These are phyloP conservation scores for Ypsolopha sequella DNA, from an alignment of 2,888 invertebrate species.

Conservation along the genomic window DNA sequence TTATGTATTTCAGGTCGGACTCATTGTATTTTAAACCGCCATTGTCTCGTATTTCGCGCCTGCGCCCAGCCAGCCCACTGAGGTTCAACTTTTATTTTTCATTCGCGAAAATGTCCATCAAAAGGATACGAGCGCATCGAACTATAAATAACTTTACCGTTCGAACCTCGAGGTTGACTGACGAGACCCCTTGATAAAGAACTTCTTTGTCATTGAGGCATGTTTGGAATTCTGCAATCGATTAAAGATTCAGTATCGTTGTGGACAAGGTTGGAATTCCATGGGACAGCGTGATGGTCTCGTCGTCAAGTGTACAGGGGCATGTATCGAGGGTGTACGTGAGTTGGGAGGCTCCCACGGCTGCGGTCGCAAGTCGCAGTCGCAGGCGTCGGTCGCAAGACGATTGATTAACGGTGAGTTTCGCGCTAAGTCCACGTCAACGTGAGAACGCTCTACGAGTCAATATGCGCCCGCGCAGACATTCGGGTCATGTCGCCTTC, in stretches of 20 bases:
- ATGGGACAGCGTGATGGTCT: not conserved
- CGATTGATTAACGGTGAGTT: constrained; percentile 40
- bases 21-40: constrained; percentile 66
- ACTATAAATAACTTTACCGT: constrained; percentile 23
- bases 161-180: not conserved
- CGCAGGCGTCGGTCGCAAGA: too few species aligned
- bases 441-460: constrained; percentile 6
- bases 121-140: constrained; percentile 13
- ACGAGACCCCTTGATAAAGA: too few species aligned
- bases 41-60: constrained; percentile 65
- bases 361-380: too few species aligned
- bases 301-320: not conserved
- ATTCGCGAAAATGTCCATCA: constrained; percentile 23
- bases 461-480: constrained; percentile 22
- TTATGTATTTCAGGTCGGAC: constrained; percentile 55
- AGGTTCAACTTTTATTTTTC: constrained; percentile 16
- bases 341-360: too few species aligned
- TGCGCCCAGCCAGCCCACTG: constrained; percentile 18
- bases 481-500: constrained; percentile 33
- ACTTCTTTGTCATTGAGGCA: too few species aligned
- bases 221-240: not conserved
- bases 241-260: not conserved
- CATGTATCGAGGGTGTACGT: constrained; percentile 28
- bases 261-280: not conserved
- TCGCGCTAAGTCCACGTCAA: constrained; percentile 3